Conservation (phyloP, 2,113 vertebrate genomes). For the Thomomys bottae region DNA sequence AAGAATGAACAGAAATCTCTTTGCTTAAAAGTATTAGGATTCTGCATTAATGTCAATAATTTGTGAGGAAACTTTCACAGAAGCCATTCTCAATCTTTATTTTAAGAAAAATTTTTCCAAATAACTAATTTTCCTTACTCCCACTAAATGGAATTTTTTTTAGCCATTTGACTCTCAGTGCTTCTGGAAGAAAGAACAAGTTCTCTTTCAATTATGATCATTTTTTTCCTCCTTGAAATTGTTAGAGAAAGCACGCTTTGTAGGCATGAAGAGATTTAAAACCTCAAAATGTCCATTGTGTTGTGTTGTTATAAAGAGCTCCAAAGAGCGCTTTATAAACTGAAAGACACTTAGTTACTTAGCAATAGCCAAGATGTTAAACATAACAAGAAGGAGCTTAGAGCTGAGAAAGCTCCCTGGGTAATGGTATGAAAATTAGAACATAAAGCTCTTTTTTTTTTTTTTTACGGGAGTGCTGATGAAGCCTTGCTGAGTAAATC, state of each 20-base stretch:
- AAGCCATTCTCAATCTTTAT: not conserved
- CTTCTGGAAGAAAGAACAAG: not conserved
- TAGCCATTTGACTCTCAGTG: not conserved
- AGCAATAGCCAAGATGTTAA: conserved; percentile 20
- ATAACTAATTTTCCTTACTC: not conserved
- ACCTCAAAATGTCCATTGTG: conserved; percentile 46
- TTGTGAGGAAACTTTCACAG: not conserved
- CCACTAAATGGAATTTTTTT: not conserved
- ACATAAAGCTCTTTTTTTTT: conserved; percentile 51
- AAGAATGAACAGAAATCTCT: not conserved
- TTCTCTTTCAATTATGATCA: conserved; percentile 21
- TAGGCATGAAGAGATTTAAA: not conserved
- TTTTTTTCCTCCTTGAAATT: not conserved
- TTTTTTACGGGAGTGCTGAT: conserved; percentile 9
- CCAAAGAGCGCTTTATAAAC: conserved; percentile 56
- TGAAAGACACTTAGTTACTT: conserved; percentile 54
- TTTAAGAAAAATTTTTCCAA: conserved; percentile 17
- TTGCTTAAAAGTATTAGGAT: not conserved
- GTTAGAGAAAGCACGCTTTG: conserved; percentile 18
- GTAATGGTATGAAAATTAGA: conserved; percentile 53
- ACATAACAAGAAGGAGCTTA: not conserved
- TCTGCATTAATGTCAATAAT: not conserved
- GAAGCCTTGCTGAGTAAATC: conserved; percentile 31
- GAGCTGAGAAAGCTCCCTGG: conserved; percentile 25
- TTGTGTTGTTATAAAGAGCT: conserved; percentile 70